These are phyloP conservation scores for Ammodytes dubius DNA, from an alignment of 2,113 vertebrate species.

Conservation along the genomic window DNA sequence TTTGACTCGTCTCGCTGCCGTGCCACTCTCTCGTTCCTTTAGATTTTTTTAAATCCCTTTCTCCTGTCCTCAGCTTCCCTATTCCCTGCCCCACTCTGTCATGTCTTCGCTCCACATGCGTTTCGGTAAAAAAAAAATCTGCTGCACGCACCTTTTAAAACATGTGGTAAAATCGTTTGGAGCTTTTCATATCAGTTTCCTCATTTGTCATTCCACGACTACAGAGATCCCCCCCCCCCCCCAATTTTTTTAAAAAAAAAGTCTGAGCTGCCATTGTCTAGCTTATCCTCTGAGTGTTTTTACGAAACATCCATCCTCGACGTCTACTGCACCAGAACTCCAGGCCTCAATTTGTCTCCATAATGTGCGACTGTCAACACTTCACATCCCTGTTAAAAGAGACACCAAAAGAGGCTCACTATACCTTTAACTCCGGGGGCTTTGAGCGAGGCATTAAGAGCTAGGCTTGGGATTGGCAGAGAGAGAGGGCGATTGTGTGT, in stretches of 20 bases:
- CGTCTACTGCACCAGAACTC: conserved; percentile 37
- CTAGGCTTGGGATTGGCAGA: conserved; percentile 18
- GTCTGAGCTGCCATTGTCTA: conserved; percentile 28
- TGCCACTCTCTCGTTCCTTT: neutral
- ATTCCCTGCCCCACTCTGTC: neutral
- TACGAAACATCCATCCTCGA: conserved; percentile 42
- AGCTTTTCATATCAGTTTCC: conserved; percentile 16
- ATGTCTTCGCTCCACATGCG: neutral
- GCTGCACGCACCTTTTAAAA: neutral
- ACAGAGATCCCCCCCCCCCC: conserved; percentile 6
- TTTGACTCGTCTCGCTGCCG: neutral
- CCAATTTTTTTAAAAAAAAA: too few relatives aligned
- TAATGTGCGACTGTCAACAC: conserved; percentile 72
- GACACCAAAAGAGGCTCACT: conserved; percentile 47
- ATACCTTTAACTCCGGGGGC: conserved; percentile 35
- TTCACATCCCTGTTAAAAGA: conserved; percentile 55
- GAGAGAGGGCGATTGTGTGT: neutral
- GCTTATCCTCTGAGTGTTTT: conserved; percentile 47
- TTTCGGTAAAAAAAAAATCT: conserved; percentile 2
- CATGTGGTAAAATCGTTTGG: neutral
- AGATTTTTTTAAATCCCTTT: neutral
- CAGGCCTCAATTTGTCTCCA: conserved; percentile 68
- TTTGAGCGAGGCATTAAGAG: conserved; percentile 45
- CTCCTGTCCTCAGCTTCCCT: neutral
- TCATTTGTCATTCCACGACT: conserved; percentile 45